Evolutionary conservation across 2,797 vertebrate genomes (phyloP).

Genomic region (Ceryle rudis): DNA sequence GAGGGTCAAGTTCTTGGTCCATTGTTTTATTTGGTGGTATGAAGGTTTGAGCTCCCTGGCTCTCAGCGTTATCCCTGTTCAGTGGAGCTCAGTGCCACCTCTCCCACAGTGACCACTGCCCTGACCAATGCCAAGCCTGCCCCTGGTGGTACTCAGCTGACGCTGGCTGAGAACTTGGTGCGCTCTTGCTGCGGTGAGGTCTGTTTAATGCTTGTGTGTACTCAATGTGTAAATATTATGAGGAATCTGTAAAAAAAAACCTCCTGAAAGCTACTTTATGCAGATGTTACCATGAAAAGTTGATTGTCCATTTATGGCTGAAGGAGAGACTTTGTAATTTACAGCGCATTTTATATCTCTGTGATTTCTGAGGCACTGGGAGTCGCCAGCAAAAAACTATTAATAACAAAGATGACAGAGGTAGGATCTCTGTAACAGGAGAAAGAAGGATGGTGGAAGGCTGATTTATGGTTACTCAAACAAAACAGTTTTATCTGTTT

Average conservation of each 20-base stretch:
- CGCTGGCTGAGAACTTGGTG: fast-evolving
- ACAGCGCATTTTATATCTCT: constrained; percentile 18
- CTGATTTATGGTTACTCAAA: not conserved
- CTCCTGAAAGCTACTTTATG: constrained; percentile 10
- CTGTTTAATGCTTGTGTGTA: constrained; percentile 29
- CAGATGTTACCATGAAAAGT: constrained; percentile 28
- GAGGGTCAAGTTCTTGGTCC: not conserved
- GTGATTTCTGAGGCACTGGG: not conserved
- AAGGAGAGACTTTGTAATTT: constrained; percentile 16
- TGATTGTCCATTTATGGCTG: constrained; percentile 37
- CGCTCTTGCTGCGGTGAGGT: not conserved
- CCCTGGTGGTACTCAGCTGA: not conserved
- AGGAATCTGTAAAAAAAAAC: constrained; percentile 31
- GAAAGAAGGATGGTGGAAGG: not conserved
- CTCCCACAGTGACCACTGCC: fast-evolving
- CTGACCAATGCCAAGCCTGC: fast-evolving
- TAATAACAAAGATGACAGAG: constrained; percentile 20
- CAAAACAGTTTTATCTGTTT: constrained; percentile 11
- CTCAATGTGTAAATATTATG: constrained; percentile 53
- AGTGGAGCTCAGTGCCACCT: not conserved
- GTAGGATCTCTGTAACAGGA: constrained; percentile 1
- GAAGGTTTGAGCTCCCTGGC: not conserved
- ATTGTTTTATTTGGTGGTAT: not conserved
- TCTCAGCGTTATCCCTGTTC: not conserved
- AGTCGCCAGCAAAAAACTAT: constrained; percentile 23